Evolutionary conservation across 2,888 invertebrate genomes (phyloP).

Genomic region (Polymixis flavicincta): DNA sequence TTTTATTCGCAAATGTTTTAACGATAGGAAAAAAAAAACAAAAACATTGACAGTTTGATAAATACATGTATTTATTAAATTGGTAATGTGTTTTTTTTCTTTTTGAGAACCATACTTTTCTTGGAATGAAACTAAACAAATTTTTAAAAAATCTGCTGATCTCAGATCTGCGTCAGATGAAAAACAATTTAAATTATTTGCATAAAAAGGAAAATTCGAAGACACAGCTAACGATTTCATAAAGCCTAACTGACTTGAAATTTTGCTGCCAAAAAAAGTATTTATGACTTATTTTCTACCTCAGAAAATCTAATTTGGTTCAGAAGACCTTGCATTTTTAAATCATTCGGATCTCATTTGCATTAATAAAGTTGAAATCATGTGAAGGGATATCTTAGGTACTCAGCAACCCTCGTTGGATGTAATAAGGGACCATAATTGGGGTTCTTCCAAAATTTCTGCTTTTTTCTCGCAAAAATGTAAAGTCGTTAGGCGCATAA

Average conservation of each 20-base stretch:
- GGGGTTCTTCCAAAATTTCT: conserved; percentile 46
- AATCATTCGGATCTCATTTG: conserved; percentile 44
- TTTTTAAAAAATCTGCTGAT: neutral
- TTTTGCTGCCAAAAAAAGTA: conserved; percentile 1
- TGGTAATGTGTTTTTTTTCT: no score
- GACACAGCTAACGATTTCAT: conserved; percentile 12
- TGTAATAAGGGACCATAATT: conserved; percentile 74
- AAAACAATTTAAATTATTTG: conserved; percentile 19
- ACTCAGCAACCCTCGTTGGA: conserved; percentile 69
- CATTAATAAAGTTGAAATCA: conserved; percentile 65
- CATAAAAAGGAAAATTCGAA: neutral
- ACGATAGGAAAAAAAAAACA: neutral
- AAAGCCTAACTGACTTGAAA: conserved; percentile 15
- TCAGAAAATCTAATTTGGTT: conserved; percentile 24
- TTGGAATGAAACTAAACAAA: neutral
- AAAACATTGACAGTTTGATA: neutral
- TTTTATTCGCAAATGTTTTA: neutral
- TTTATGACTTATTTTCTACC: conserved; percentile 24
- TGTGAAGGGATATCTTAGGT: conserved; percentile 68
- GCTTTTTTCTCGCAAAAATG: conserved; percentile 52
- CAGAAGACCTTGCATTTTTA: conserved; percentile 24
- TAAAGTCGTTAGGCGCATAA: conserved; percentile 50
- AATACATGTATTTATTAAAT: no score
- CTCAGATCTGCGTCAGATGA: neutral
- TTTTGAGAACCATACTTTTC: neutral